Conservation (phyloP, 2,888 invertebrate species). For the Temnothorax unifasciatus region DNA sequence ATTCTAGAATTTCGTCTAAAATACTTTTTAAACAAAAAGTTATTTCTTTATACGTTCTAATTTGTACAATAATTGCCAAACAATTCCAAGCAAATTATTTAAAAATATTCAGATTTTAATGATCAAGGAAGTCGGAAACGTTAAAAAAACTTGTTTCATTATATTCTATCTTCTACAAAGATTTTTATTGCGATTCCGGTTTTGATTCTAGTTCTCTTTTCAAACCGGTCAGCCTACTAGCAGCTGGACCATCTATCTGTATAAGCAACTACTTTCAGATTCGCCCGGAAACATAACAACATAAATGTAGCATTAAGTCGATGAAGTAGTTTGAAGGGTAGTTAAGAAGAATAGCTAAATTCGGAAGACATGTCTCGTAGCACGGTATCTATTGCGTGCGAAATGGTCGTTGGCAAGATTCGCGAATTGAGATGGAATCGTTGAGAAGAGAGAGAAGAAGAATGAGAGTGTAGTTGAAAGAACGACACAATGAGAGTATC, state of each 20-base stretch:
- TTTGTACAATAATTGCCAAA: background rate
- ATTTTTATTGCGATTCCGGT: slow-evolving; percentile 21
- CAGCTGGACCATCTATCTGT: slow-evolving; percentile 18
- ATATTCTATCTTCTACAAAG: background rate
- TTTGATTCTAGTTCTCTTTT: slow-evolving; percentile 22
- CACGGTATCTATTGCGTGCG: slow-evolving; percentile 70
- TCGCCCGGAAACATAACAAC: background rate
- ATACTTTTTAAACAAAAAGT: too few relatives aligned
- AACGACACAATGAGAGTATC: background rate
- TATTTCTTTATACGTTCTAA: too few relatives aligned
- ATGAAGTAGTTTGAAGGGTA: slow-evolving; percentile 7
- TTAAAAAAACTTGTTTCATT: slow-evolving; percentile 2
- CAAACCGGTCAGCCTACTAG: slow-evolving; percentile 37
- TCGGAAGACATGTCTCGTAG: slow-evolving; percentile 26
- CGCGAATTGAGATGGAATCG: slow-evolving; percentile 70
- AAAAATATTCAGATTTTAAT: slow-evolving; percentile 8
- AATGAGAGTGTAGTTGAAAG: slow-evolving; percentile 6
- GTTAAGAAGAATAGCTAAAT: slow-evolving; percentile 7
- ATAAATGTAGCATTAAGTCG: slow-evolving; percentile 7
- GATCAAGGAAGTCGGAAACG: background rate
- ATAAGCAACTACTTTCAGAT: slow-evolving; percentile 20
- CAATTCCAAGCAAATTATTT: background rate
- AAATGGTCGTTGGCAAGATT: slow-evolving; percentile 70
- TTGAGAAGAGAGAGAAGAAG: slow-evolving; percentile 27
- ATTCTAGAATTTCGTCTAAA: too few relatives aligned